Evolutionary conservation across 2,797 vertebrate species (phyloP).

Genomic region (Rhinella marina): DNA sequence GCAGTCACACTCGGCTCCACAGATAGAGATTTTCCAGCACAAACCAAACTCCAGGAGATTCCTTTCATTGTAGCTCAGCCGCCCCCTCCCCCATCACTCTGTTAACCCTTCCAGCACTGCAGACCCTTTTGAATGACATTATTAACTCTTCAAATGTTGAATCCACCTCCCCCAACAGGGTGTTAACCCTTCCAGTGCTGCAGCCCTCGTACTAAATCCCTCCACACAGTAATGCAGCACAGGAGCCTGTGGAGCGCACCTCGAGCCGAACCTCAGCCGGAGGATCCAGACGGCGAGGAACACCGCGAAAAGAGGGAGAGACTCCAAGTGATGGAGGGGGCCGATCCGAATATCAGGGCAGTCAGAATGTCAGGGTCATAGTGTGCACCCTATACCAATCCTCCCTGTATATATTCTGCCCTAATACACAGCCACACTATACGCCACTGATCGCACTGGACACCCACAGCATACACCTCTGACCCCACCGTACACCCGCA

Average conservation of each 20-base stretch:
- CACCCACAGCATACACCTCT: not conserved
- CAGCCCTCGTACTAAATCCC: too few relatives aligned
- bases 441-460: too few relatives aligned
- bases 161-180: not conserved
- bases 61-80: slow-evolving; percentile 13
- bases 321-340: not conserved
- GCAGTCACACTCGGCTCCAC: not conserved
- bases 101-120: not conserved
- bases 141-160: not conserved
- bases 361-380: not conserved
- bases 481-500: not conserved
- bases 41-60: not conserved
- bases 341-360: not conserved
- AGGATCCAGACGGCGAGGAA: slow-evolving; percentile 63
- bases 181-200: not conserved
- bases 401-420: too few relatives aligned
- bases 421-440: too few relatives aligned
- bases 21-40: slow-evolving; percentile 16
- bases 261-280: slow-evolving; percentile 35
- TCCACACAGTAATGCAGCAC: not conserved
- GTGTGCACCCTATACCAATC: not conserved
- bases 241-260: slow-evolving; percentile 34
- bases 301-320: slow-evolving; percentile 64
- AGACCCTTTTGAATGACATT: not conserved
- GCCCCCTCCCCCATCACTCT: not conserved